These are phyloP conservation scores for Physella acuta DNA, from an alignment of 1,140 invertebrate species.

Conservation along the genomic window DNA sequence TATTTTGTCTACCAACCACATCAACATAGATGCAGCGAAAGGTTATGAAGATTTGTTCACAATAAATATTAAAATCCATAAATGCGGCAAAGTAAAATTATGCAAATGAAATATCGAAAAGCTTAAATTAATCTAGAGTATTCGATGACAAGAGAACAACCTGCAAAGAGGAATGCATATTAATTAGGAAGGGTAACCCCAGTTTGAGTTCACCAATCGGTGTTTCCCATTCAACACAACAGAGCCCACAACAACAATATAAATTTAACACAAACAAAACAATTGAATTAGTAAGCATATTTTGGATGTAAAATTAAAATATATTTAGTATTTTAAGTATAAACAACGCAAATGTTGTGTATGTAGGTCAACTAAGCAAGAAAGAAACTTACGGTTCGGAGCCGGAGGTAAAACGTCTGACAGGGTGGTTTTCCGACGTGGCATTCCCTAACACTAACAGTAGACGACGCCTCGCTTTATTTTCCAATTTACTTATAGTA, in stretches of 20 bases:
- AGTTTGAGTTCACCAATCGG: slow-evolving; percentile 18
- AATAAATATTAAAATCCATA: too few relatives aligned
- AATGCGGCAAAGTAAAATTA: too few relatives aligned
- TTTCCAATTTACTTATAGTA: neutral
- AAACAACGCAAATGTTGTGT: too few relatives aligned
- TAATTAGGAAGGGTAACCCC: slow-evolving; percentile 28
- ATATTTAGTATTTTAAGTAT: too few relatives aligned
- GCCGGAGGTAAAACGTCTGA: slow-evolving; percentile 25
- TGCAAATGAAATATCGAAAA: too few relatives aligned
- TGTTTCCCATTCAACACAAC: slow-evolving; percentile 19
- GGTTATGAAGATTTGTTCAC: too few relatives aligned
- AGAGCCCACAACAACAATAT: neutral
- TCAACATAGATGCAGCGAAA: slow-evolving; percentile 8
- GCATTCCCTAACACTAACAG: slow-evolving; percentile 24
- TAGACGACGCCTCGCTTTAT: neutral
- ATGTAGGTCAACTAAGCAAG: slow-evolving; percentile 8
- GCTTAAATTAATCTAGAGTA: too few relatives aligned
- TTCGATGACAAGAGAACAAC: too few relatives aligned
- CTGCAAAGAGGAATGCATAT: slow-evolving; percentile 19
- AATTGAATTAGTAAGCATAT: neutral
- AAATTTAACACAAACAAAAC: neutral
- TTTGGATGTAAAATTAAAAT: too few relatives aligned
- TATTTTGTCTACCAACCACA: slow-evolving; percentile 16
- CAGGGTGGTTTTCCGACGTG: slow-evolving; percentile 28
- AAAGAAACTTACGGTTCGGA: slow-evolving; percentile 22